Evolutionary conservation across 1,140 invertebrate genomes (phyloP).

Genomic region (Rhagoletis pomonella): DNA sequence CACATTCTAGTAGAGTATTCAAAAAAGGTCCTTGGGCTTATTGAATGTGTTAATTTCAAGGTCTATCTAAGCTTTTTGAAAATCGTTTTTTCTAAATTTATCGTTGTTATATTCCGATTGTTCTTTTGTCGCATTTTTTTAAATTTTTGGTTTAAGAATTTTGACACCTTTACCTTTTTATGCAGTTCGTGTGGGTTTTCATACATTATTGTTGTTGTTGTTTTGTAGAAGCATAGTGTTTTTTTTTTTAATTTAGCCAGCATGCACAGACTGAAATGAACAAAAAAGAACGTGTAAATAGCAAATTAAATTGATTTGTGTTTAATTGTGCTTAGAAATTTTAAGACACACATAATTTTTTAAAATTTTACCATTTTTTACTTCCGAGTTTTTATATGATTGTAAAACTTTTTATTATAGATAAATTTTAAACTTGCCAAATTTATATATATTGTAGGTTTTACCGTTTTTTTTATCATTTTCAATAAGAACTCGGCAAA

Average conservation of each 20-base stretch:
- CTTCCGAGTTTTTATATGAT: too few relatives aligned
- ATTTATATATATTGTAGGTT: too few relatives aligned
- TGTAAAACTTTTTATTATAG: too few relatives aligned
- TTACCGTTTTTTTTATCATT: too few relatives aligned
- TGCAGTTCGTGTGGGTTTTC: conserved; percentile 21
- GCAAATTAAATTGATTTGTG: conserved; percentile 60
- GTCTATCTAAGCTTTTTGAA: neutral
- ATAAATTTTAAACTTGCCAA: too few relatives aligned
- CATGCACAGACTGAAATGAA: conserved; percentile 75
- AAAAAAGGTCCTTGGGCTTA: neutral
- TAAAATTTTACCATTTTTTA: too few relatives aligned
- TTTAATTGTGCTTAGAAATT: conserved; percentile 18
- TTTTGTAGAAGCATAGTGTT: conserved; percentile 45
- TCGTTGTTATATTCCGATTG: neutral
- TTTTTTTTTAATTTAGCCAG: conserved; percentile 66
- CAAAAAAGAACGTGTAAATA: conserved; percentile 58
- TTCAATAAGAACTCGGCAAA: too few relatives aligned
- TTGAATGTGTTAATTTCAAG: neutral
- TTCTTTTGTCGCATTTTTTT: conserved; percentile 4
- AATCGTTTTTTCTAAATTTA: neutral
- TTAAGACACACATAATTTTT: too few relatives aligned
- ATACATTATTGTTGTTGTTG: conserved; percentile 4
- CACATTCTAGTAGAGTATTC: neutral
- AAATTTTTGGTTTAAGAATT: conserved; percentile 43
- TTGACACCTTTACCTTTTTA: conserved; percentile 5